Evolutionary conservation across 2,888 invertebrate genomes (phyloP).

Genomic region (Sphecodes monilicornis): DNA sequence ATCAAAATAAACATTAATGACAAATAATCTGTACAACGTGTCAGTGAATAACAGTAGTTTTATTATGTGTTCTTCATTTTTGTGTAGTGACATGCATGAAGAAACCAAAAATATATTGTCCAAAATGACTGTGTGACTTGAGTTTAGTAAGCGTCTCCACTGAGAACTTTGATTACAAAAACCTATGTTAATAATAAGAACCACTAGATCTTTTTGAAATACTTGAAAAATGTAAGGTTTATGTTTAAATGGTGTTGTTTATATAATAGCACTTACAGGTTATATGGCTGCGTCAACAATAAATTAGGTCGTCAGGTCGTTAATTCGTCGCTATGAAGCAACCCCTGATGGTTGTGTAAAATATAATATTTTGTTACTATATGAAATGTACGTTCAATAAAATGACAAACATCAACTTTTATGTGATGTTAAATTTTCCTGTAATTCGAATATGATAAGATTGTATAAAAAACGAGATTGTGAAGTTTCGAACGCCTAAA

Average conservation of each 20-base stretch:
- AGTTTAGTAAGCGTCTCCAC: background rate
- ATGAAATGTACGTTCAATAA: background rate
- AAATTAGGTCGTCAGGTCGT: background rate
- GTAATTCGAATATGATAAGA: background rate
- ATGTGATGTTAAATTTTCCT: background rate
- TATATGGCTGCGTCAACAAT: background rate
- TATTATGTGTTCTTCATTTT: background rate
- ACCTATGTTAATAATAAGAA: background rate
- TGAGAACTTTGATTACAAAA: background rate
- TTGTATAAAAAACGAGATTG: background rate
- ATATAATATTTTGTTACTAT: background rate
- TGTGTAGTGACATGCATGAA: background rate
- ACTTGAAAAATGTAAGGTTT: background rate
- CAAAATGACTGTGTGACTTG: background rate
- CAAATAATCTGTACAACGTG: background rate
- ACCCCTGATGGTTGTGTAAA: too few species aligned
- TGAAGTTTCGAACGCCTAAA: background rate
- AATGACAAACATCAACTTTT: background rate
- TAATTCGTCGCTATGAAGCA: too few species aligned
- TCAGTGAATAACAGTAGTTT: background rate
- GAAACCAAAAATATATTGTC: background rate
- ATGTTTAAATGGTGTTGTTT: background rate
- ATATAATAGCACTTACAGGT: background rate
- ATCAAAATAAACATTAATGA: background rate
- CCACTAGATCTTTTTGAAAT: background rate